A percentile compares a stretch with the other conserved stretches of the same genome.
These are phyloP conservation scores for Diaperis boleti DNA, from an alignment of 2,888 invertebrate species.

Conservation along the genomic window DNA sequence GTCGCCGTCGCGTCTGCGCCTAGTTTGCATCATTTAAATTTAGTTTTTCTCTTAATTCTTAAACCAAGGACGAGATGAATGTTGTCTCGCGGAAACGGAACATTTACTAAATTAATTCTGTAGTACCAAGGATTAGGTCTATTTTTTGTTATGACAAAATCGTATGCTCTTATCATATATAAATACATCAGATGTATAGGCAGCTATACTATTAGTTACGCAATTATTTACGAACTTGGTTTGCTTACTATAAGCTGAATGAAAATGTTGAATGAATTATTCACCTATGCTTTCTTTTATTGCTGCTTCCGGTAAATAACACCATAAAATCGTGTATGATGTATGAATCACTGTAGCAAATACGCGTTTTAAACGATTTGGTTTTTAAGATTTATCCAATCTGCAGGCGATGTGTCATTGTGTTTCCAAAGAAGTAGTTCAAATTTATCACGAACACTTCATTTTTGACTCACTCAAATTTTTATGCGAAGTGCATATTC, in stretches of 20 bases:
- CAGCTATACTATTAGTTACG: no score
- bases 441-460: conserved; percentile 17
- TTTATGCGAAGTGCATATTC: no score
- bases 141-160: not conserved
- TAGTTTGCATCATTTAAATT: conserved; percentile 11
- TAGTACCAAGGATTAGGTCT: not conserved
- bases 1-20: conserved; percentile 30
- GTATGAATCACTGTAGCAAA: conserved; percentile 31
- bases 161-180: conserved; percentile 1
- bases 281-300: conserved; percentile 16
- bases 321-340: conserved; percentile 1
- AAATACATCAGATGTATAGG: no score
- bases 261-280: conserved; percentile 33
- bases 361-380: conserved; percentile 16
- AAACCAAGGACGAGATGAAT: conserved; percentile 13
- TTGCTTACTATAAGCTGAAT: conserved; percentile 2
- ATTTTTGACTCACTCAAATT: conserved; percentile 24
- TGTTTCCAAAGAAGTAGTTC: not conserved
- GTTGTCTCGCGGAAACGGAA: not conserved
- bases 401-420: conserved; percentile 24
- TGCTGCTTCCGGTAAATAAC: conserved; percentile 11
- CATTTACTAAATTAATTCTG: not conserved
- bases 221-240: conserved; percentile 9
- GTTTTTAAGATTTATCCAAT: conserved; percentile 29
- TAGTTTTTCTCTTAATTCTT: conserved; percentile 22